Evolutionary conservation across 2,888 invertebrate genomes (phyloP), one percentile per base, ranked within the genome.

Genomic region (Yponomeuta malinellus): DNA sequence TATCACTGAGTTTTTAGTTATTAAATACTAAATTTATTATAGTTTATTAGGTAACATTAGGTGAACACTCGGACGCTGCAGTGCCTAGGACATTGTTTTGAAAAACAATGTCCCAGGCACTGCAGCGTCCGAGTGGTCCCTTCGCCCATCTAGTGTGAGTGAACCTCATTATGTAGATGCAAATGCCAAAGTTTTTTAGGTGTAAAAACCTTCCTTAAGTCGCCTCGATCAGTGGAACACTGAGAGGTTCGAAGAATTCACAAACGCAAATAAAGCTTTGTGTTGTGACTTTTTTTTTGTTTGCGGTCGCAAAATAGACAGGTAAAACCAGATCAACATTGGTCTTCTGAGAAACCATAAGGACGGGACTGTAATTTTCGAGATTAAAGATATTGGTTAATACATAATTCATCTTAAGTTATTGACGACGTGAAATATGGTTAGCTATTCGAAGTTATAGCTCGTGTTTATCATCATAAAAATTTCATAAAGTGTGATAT

Each of bases 211-310:
- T 59, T 59, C 52, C 52, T 59, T 59, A 59, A 12, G 15, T 12
- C 52, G 12, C 12, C 52, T 59, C 52, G 15, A 59, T 59, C 15
- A 12, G 2, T 2, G 52, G 52, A 59, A 15, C 12, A 59, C 15
- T 59, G 15, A 59, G 71, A n/a, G 79, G 80, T 85, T 84, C 84
- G 79, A 76, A 80, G 84, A 84, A 86, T 80, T 82, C 78, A 79
- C 79, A 82, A 83, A 83, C 82, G 80, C 81, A 85, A 84, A 85
- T 84, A 83, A 80, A 76, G 78, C 76, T 73, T 59, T 74, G 78
- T 75, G 74, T 59, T 74, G 78, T 76, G 74, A 76, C 76, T 33
- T 77, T 74, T 33, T 78, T 82, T 82, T 78, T 73, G 74, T 80
- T 78, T 77, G 79, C 78, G 76, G 75, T 76, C 52, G 52, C 52